Evolutionary conservation across 92 coral and sea anemone genomes (phyloP), one percentile per base, ranked within the genome.

Genomic region (Heliopora coerulea): DNA sequence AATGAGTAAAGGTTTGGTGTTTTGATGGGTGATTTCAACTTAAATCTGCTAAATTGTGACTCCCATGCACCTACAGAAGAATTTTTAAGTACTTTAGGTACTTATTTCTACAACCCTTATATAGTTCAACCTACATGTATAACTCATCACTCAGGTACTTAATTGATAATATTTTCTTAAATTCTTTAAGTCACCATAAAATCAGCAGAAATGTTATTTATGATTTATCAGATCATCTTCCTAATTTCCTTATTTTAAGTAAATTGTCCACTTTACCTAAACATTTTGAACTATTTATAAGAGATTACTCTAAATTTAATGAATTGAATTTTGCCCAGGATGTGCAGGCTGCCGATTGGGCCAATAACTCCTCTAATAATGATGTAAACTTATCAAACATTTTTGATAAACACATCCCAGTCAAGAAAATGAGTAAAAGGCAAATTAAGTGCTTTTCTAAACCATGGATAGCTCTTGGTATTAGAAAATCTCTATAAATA

Each of bases 121-220:
- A 83, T 78, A 54, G 41, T 77, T 21, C 83, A 78, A 46, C 87
- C 87, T 32, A 83, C 87, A 21, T 29, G 87, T 64, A 83, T 83
- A 27, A 83, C 83, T 58, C 54, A 83, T 46, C 83, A 83, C 39
- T 65, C 87, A 8, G 87, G 79, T 23, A 67, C 83, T 13, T 83
- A 65, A 78, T 83, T 78, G 83, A 83, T 62, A 83, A 83, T 72
- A 78, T 83, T 34, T 78, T 83, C 34, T 78, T 83, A 17, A 78
- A 78, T 37, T 78, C 83, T 20, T 59, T 49, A 29, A 73, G 67
- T 25, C 79, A 69, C 26, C 68, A 58, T 54, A 68, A 46, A 39
- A 78, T 83, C 29, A 65, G 87, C 48, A 83, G 87, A 12, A 82
- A 78, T 70, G 28, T 83, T 14, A 46, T 78, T 19, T 78, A 66